Base-by-base conservation (phyloP, 2,888 invertebrate genomes). In the Drosophila neotestacea region DNA sequence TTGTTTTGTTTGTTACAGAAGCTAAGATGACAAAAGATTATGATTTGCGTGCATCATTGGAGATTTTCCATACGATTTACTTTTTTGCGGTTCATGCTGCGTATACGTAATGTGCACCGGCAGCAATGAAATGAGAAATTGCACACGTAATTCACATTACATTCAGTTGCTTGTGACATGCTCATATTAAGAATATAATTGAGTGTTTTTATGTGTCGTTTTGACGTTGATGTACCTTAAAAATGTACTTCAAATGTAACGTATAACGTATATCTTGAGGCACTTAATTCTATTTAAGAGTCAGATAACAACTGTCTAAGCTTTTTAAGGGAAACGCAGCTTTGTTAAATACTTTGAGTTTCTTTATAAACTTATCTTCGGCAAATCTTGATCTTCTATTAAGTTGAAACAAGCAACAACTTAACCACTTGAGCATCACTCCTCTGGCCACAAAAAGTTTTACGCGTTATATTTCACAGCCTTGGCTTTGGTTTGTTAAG, bases 51-150 rank as follows among this genome's bases (percentile, higher is more conserved):
- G 54, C 36, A 51, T 46, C 27, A 42, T 13, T 6, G 4, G 2
- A 54, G 30, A 47, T 63, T 76, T 73, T 39, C 63, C 55, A 44
- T 51, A 48, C 39, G 55, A 41, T 39, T 48, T 41, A 32, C 48
- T 34, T 46, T 50, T 36, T 42, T 41, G 42, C 36, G 54, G 54
- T 13, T 27, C 16, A 51, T 10, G 28, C n/a, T 54, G 56, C 52
- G 67, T 77, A 61, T 67, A 44, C 56, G 36, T 50, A 63, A 71
- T 63, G 36, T 38, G 47, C 32, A 32, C 16, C 42, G 34, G n/a
- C 16, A 46, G 55, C 36, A 50, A 64, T 71, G 66, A 80, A 66
- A 27, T 80, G 42, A 59, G 38, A 56, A 76, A 75, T 68, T 63
- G 65, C 58, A 61, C 77, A 72, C 65, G 68, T 56, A 51, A 70